Base-by-base conservation (phyloP, 2,113 vertebrate genomes). In the Cottus gobio region DNA sequence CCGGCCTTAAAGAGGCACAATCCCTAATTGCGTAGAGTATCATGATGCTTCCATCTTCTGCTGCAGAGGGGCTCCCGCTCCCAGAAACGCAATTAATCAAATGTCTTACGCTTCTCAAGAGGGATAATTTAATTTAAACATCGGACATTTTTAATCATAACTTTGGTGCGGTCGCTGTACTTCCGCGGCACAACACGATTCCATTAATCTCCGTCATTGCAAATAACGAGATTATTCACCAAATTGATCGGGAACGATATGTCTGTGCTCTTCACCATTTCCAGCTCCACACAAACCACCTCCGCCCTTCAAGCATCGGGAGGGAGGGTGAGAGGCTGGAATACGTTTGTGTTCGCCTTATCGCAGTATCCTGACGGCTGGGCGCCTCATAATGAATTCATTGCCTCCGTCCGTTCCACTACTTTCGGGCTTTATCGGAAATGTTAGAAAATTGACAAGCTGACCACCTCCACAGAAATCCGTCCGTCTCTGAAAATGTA, bases 401-500 rank as follows among this genome's bases (percentile, higher is more conserved):
- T 89, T 86, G 80, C 74, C 70, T 80, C 44, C 1, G 26, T 83
- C 85, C 62, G 22, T 87, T 89, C 71, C 65, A 22, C 66, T 65
- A 58, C 60, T 77, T 71, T 84, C 18, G 0, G 54, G 73, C 60
- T 85, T 87, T 84, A 90, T 86, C 42, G 12, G 74, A 84, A 87
- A 87, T 80, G 77, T 88, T 91, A 72, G 82, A 92, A 89, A 90
- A 90, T 90, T 87, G 89, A 91, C 90, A 88, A 88, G 71, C 72
- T 89, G 83, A 90, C 90, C 83, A 86, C 76, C 85, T 90, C 68
- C 79, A 88, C 87, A 88, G 82, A 90, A 92, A 84, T 87, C 75
- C 75, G 83, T 91, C 79, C 77, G 71, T 75, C 39, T 52, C 70
- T 52, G 90, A 86, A 91, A 89, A 91, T 87, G 64, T 87, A 87